A percentile compares a stretch with the other conserved stretches of the same genome.
Conservation (phyloP, 1,140 invertebrate genomes). For the Panulirus ornatus region DNA sequence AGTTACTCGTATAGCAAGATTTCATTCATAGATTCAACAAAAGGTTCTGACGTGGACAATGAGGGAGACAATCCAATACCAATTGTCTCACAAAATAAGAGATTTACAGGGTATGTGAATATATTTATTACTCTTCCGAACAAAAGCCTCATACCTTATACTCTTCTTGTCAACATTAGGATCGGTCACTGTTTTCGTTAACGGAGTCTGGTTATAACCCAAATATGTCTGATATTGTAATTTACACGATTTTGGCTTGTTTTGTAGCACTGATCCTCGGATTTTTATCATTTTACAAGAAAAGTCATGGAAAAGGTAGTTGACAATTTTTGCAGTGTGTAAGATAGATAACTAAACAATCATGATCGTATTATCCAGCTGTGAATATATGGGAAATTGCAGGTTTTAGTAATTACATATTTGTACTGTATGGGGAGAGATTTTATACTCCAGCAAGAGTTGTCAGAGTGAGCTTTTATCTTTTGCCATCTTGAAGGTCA, state of each 20-base stretch:
- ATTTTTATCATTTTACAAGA: conserved; percentile 29
- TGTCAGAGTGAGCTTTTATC: not conserved
- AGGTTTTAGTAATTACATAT: not conserved
- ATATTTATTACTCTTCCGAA: too few species aligned
- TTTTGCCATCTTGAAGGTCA: too few species aligned
- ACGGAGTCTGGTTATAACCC: not conserved
- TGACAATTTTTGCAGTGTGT: too few species aligned
- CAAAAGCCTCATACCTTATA: too few species aligned
- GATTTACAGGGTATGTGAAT: too few species aligned
- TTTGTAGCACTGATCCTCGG: conserved; percentile 18
- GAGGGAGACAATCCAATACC: too few species aligned
- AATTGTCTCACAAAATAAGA: too few species aligned
- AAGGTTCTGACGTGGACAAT: not conserved
- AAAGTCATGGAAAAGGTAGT: conserved; percentile 41
- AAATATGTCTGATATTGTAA: conserved; percentile 2
- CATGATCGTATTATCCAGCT: not conserved
- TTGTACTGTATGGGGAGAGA: not conserved
- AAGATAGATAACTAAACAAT: not conserved
- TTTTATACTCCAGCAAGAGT: not conserved
- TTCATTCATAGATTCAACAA: not conserved
- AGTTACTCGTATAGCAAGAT: not conserved
- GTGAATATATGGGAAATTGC: not conserved
- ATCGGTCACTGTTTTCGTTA: too few species aligned
- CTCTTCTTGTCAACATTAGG: too few species aligned
- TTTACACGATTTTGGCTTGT: conserved; percentile 18